A percentile compares a stretch with the other conserved stretches of the same genome.
phyloP scores from a whole-genome alignment of 30 jellyfish, hydroid and myxozoan genomes.

The Turritopsis rubra region DNA sequence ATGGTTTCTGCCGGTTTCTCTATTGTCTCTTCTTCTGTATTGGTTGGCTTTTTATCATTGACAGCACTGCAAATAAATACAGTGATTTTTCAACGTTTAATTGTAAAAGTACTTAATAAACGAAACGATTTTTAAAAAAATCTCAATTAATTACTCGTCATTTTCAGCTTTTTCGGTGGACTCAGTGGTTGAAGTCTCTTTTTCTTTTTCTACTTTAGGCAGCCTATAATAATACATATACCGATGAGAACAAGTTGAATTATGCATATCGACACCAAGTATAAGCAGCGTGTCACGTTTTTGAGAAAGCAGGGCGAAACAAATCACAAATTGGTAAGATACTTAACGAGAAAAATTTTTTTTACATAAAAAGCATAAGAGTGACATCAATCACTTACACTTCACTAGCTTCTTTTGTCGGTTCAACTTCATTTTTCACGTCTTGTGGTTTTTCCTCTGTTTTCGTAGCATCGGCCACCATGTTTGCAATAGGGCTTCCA shows the following conservation, averaged over 20 bases:
- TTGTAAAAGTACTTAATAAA: neutral
- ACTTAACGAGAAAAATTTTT: no score
- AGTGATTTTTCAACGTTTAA: no score
- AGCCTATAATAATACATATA: no score
- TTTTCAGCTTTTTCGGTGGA: neutral
- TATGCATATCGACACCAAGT: neutral
- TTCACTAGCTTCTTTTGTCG: neutral
- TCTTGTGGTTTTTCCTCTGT: constrained; percentile 20
- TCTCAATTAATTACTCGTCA: neutral
- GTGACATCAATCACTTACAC: constrained; percentile 3
- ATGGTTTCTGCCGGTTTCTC: constrained; percentile 11
- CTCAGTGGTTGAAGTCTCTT: neutral
- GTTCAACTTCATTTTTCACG: constrained; percentile 10
- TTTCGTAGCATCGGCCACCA: constrained; percentile 27
- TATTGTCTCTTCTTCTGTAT: neutral
- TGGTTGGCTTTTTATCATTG: neutral
- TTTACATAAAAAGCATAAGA: no score
- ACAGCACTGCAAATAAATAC: neutral
- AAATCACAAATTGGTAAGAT: no score
- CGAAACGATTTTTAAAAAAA: neutral
- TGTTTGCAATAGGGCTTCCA: constrained; percentile 35
- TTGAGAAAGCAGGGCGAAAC: no score
- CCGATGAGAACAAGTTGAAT: neutral
- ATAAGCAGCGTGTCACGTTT: no score
- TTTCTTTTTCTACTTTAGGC: neutral